Evolutionary conservation across 2,113 vertebrate genomes (phyloP).

Genomic region (Brachirus orientalis): DNA sequence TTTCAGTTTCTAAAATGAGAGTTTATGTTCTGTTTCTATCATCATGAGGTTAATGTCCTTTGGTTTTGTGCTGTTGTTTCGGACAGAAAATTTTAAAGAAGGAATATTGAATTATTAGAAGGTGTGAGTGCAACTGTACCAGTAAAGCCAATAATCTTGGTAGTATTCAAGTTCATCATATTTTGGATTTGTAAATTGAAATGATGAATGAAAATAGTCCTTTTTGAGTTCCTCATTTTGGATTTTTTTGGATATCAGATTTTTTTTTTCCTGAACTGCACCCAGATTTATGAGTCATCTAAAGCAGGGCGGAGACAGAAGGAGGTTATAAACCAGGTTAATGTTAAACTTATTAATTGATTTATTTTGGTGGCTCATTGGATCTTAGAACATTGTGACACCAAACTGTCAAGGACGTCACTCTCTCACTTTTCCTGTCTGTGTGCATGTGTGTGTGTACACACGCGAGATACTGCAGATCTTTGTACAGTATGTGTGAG

Average conservation of each 20-base stretch:
- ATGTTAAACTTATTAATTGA: slow-evolving; percentile 73
- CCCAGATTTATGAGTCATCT: slow-evolving; percentile 36
- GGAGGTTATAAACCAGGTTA: slow-evolving; percentile 76
- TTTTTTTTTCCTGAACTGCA: neutral
- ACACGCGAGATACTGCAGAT: slow-evolving; percentile 24
- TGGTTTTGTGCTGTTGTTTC: neutral
- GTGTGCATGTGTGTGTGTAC: slow-evolving; percentile 31
- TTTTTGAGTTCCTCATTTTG: neutral
- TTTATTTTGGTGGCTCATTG: slow-evolving; percentile 70
- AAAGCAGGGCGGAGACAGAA: slow-evolving; percentile 71
- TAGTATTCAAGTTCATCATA: slow-evolving; percentile 4
- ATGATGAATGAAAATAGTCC: slow-evolving; percentile 5
- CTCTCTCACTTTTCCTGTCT: slow-evolving; percentile 71
- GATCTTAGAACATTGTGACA: slow-evolving; percentile 78
- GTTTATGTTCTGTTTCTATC: too few relatives aligned
- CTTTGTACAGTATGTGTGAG: slow-evolving; percentile 13
- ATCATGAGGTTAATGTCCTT: neutral
- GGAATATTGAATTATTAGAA: neutral
- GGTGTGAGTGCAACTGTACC: neutral
- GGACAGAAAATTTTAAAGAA: neutral
- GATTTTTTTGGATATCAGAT: neutral
- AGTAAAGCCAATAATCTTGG: neutral
- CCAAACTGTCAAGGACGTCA: slow-evolving; percentile 87
- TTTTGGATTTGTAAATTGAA: slow-evolving; percentile 4
- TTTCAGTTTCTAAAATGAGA: neutral